Conservation (phyloP, 2,113 vertebrate species). For the Chaenocephalus aceratus region DNA sequence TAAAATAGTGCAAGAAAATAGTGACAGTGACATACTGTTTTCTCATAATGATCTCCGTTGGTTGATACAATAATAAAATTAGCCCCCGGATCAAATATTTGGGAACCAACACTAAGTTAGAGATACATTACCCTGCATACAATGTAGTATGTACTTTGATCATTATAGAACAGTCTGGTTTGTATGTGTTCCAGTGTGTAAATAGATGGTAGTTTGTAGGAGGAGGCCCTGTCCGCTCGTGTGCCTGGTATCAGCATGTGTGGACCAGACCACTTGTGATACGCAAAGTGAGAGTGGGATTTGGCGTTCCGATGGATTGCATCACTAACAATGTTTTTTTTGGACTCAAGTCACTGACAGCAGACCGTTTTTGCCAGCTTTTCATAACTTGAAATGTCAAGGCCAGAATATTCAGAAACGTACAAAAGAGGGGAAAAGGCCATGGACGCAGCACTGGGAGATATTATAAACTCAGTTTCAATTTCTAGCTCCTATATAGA, state of each 20-base stretch:
- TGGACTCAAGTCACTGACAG: conserved; percentile 63
- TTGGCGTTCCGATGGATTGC: conserved; percentile 50
- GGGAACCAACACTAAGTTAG: background rate
- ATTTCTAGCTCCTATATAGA: background rate
- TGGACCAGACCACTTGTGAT: conserved; percentile 73
- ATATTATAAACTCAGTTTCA: background rate
- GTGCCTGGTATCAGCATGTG: conserved; percentile 62
- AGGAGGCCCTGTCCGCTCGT: conserved; percentile 60
- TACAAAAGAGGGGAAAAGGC: conserved; percentile 17
- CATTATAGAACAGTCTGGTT: conserved; percentile 12
- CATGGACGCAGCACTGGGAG: background rate
- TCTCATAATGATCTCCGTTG: conserved; percentile 1
- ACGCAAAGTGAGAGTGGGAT: conserved; percentile 67
- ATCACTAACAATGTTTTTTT: conserved; percentile 56
- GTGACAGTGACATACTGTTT: too few species aligned
- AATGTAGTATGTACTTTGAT: conserved; percentile 30
- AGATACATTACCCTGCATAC: background rate
- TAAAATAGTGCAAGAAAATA: too few species aligned
- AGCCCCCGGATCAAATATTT: background rate
- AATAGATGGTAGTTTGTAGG: conserved; percentile 58
- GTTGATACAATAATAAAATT: conserved; percentile 15
- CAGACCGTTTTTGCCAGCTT: conserved; percentile 65
- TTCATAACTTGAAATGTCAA: conserved; percentile 68
- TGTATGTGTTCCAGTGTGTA: conserved; percentile 38
- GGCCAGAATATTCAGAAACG: conserved; percentile 54